A percentile compares a stretch with the other conserved stretches of the same genome.
phyloP scores from a whole-genome alignment of 1,140 invertebrate genomes.

The Heliconius congener region DNA sequence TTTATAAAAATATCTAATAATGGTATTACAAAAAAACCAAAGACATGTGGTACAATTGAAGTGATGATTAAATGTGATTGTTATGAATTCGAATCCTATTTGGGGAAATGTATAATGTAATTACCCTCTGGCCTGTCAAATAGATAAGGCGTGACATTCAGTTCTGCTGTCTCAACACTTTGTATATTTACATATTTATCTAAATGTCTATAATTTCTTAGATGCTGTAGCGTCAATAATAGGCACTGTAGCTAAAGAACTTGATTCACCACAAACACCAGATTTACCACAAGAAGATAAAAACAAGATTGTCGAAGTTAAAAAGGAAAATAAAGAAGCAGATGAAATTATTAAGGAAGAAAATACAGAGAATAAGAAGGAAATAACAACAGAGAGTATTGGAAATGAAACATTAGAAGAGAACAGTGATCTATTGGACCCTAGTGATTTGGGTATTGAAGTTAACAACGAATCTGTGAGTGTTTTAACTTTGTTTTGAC shows the following conservation, averaged over 20 bases:
- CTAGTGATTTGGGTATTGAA: constrained; percentile 1
- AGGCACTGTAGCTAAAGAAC: constrained; percentile 52
- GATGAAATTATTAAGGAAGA: background rate
- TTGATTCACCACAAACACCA: constrained; percentile 19
- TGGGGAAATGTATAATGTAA: no score
- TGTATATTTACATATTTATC: constrained; percentile 62
- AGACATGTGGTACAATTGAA: no score
- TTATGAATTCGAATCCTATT: no score
- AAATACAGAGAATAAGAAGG: background rate
- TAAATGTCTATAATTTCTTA: constrained; percentile 18
- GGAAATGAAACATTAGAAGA: background rate
- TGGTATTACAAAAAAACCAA: no score
- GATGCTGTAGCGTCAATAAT: constrained; percentile 73
- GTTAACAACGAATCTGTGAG: background rate
- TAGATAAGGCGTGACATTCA: no score
- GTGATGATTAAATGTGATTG: no score
- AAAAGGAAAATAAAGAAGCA: constrained; percentile 29
- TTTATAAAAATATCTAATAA: no score
- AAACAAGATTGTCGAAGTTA: constrained; percentile 12
- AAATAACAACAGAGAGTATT: background rate
- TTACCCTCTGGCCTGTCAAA: no score
- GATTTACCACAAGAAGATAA: background rate
- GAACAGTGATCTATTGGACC: background rate
- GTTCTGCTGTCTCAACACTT: constrained; percentile 59
- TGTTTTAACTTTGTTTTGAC: background rate